A percentile compares a stretch with the other conserved stretches of the same genome.
phyloP scores from a whole-genome alignment of 2,797 vertebrate species.

The Lepus townsendii region DNA sequence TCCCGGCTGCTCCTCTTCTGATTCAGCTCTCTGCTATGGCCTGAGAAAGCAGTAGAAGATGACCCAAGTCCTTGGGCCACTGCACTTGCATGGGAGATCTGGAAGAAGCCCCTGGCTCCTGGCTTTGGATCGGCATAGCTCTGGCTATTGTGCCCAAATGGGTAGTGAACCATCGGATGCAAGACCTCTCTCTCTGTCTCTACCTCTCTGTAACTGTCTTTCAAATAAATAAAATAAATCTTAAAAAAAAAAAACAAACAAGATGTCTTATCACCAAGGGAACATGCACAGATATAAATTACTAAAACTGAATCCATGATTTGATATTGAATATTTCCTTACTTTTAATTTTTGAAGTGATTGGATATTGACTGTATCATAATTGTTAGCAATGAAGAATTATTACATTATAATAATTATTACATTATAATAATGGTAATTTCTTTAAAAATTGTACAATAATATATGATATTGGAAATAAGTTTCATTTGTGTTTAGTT shows the following conservation, averaged over 20 bases:
- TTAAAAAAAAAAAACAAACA: not conserved
- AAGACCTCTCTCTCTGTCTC: too few relatives aligned
- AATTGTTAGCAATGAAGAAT: not conserved
- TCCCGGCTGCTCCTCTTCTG: too few relatives aligned
- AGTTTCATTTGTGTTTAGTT: not conserved
- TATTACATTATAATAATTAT: not conserved
- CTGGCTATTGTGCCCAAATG: too few relatives aligned
- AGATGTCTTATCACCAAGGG: not conserved
- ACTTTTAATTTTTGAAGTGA: accelerated
- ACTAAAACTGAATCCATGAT: not conserved
- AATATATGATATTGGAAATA: not conserved
- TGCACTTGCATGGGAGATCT: too few relatives aligned
- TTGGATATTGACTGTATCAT: not conserved
- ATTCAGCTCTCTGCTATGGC: too few relatives aligned
- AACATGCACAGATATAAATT: not conserved
- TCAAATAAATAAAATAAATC: too few relatives aligned
- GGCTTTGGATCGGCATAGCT: too few relatives aligned
- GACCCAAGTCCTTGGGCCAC: too few relatives aligned
- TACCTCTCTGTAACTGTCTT: too few relatives aligned
- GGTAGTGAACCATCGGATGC: too few relatives aligned
- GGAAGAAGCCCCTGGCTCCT: too few relatives aligned
- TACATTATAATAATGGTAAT: not conserved
- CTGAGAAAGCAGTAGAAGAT: too few relatives aligned
- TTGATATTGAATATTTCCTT: not conserved
- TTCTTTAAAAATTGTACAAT: not conserved